These are phyloP conservation scores for Naso thynnoides DNA, from an alignment of 2,797 vertebrate species.

Conservation along the genomic window DNA sequence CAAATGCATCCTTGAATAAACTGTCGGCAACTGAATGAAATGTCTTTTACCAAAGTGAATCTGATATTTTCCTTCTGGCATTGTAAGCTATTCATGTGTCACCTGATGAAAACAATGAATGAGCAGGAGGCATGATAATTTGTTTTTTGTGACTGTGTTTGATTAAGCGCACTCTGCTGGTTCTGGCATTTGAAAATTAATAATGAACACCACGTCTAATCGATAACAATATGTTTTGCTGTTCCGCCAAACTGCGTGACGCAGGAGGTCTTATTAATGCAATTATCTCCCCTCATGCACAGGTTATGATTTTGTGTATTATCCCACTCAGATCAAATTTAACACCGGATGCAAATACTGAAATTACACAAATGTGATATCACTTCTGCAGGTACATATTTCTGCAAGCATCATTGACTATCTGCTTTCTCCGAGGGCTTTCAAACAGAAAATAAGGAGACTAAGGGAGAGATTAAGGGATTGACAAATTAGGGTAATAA, in stretches of 20 bases:
- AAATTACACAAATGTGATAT: slow-evolving; percentile 2
- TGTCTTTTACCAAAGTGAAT: slow-evolving; percentile 15
- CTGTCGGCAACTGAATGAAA: not conserved
- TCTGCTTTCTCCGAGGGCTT: not conserved
- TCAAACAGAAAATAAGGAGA: not conserved
- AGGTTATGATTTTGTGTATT: slow-evolving; percentile 4
- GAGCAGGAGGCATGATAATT: slow-evolving; percentile 1
- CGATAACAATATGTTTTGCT: slow-evolving; percentile 20
- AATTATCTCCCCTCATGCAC: slow-evolving; percentile 16
- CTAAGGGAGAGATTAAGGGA: not conserved
- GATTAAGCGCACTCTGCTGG: slow-evolving; percentile 19
- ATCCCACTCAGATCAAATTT: slow-evolving; percentile 13
- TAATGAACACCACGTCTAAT: slow-evolving; percentile 30
- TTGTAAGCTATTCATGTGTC: slow-evolving; percentile 14
- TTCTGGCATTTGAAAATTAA: slow-evolving; percentile 39
- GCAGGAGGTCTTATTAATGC: slow-evolving; percentile 25
- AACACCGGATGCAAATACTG: not conserved
- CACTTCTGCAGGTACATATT: not conserved
- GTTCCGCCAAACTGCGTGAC: slow-evolving; percentile 20
- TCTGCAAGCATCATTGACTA: not conserved
- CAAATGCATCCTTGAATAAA: slow-evolving; percentile 1
- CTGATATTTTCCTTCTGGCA: slow-evolving; percentile 2
- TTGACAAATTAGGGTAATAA: not conserved
- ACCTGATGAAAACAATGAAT: slow-evolving; percentile 5
- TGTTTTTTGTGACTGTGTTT: slow-evolving; percentile 15